Percentiles rank a stretch among this genome's conserved stretches.
These are phyloP conservation scores for Monopterus albus DNA, from an alignment of 2,113 vertebrate genomes.

Conservation along the genomic window DNA sequence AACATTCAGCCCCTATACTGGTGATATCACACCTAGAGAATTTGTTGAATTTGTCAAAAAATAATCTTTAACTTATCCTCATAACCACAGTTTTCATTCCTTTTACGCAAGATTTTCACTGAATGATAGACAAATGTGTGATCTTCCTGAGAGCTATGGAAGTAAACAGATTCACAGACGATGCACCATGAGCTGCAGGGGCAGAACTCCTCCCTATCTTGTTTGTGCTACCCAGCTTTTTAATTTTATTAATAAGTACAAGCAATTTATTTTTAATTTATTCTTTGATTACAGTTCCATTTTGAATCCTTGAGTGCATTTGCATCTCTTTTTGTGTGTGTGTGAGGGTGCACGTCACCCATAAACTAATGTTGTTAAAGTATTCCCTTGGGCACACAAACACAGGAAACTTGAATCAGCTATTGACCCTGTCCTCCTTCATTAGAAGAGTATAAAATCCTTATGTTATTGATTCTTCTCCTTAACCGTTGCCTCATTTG, in stretches of 20 bases:
- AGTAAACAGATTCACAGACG: no score
- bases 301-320: background rate
- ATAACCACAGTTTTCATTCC: no score
- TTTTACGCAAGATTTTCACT: no score
- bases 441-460: conserved; percentile 62
- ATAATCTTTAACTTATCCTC: no score
- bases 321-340: background rate
- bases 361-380: conserved; percentile 59
- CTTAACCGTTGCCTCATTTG: conserved; percentile 57
- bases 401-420: conserved; percentile 58
- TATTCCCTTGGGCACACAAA: conserved; percentile 30
- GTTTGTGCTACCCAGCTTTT: background rate
- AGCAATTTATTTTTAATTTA: conserved; percentile 19
- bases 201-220: background rate
- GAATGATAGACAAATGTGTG: no score
- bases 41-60: no score
- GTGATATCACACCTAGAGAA: no score
- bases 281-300: background rate
- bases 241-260: conserved; percentile 48
- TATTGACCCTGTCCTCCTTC: conserved; percentile 63
- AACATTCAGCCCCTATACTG: no score
- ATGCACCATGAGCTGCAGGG: no score
- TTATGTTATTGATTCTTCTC: conserved; percentile 57
- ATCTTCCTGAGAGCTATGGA: no score
- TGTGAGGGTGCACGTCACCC: conserved; percentile 7